Evolutionary conservation across 2,888 invertebrate species (phyloP).

Genomic region (Muscina levida): DNA sequence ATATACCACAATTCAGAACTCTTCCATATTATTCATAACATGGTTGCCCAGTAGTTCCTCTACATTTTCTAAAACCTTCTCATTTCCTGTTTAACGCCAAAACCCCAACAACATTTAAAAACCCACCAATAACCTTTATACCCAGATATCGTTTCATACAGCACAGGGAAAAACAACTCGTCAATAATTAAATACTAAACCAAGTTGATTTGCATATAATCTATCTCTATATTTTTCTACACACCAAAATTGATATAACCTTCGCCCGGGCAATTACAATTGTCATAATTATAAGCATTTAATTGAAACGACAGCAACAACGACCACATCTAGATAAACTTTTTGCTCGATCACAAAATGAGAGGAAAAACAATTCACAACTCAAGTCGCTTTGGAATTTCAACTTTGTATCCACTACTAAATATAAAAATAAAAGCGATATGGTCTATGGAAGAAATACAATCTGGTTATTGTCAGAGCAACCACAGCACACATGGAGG

Average conservation of each 20-base stretch:
- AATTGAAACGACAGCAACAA: slow-evolving; percentile 28
- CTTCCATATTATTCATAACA: too few relatives aligned
- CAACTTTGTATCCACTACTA: slow-evolving; percentile 1
- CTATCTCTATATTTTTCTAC: background rate
- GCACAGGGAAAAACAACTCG: too few relatives aligned
- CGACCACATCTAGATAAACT: slow-evolving; percentile 27
- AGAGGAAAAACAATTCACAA: too few relatives aligned
- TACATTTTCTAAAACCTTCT: too few relatives aligned
- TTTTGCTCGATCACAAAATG: slow-evolving; percentile 6
- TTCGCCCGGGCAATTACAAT: slow-evolving; percentile 37
- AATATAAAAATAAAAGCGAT: slow-evolving; percentile 28
- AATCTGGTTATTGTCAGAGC: background rate
- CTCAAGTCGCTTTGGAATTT: background rate
- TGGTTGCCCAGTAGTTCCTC: too few relatives aligned
- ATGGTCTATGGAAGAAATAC: background rate
- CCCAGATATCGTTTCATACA: background rate
- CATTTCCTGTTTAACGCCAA: background rate
- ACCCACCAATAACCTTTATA: background rate
- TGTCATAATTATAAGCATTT: slow-evolving; percentile 38
- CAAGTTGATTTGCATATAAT: slow-evolving; percentile 22
- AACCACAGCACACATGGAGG: slow-evolving; percentile 51
- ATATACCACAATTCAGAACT: too few relatives aligned
- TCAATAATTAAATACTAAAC: background rate
- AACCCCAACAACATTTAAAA: too few relatives aligned
- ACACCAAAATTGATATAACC: slow-evolving; percentile 20